phyloP scores from a whole-genome alignment of 2,113 vertebrate species.

The Pseudorhombus dupliciocellatus region DNA sequence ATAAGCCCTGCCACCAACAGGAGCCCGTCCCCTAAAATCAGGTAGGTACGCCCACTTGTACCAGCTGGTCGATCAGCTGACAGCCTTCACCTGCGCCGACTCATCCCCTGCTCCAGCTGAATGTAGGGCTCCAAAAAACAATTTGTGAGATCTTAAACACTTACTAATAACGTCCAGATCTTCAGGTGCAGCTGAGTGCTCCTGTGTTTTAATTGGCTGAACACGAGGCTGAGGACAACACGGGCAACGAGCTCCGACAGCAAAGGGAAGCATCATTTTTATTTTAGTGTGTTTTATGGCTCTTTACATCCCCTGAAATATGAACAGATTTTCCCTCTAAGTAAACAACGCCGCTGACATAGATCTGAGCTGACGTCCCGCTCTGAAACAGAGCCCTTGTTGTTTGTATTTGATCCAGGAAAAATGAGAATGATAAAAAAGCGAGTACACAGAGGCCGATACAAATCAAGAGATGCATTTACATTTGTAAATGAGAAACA shows the following conservation, averaged over 20 bases:
- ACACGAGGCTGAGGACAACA: conserved; percentile 13
- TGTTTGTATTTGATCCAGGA: conserved; percentile 67
- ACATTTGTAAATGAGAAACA: conserved; percentile 75
- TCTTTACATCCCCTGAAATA: conserved; percentile 42
- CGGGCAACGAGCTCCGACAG: not conserved
- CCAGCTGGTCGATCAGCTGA: too few species aligned
- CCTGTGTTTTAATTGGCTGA: not conserved
- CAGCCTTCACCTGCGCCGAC: too few species aligned
- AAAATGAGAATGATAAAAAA: conserved; percentile 61
- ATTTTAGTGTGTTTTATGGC: conserved; percentile 40
- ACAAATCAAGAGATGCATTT: conserved; percentile 69
- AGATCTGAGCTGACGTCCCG: conserved; percentile 59
- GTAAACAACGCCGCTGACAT: conserved; percentile 60
- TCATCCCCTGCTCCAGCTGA: too few species aligned
- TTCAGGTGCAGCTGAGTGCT: conserved; percentile 50
- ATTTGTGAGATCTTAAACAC: conserved; percentile 49
- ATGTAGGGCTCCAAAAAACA: too few species aligned
- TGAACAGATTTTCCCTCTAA: conserved; percentile 51
- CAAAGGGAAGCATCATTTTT: conserved; percentile 22
- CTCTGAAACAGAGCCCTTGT: conserved; percentile 58
- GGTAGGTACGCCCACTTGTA: too few species aligned
- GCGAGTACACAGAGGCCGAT: conserved; percentile 63
- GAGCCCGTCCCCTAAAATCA: too few species aligned
- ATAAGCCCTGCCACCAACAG: too few species aligned
- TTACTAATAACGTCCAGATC: conserved; percentile 53